Conservation (phyloP, 2,888 invertebrate genomes). For the Halictus ligatus region DNA sequence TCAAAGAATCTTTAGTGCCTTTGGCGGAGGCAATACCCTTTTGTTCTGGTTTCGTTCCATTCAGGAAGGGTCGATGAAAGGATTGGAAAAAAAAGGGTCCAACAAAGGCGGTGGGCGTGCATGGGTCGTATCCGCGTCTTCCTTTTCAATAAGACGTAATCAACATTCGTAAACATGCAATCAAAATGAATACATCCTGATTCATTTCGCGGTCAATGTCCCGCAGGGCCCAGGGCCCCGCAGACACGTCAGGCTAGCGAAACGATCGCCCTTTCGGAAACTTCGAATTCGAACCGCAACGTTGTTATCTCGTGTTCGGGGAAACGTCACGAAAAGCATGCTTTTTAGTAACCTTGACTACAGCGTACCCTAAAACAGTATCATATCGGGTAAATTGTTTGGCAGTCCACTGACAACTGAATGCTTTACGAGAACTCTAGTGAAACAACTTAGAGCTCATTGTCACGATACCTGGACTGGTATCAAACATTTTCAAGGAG, state of each 20-base stretch:
- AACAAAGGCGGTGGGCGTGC: constrained; percentile 71
- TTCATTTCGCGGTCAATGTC: constrained; percentile 61
- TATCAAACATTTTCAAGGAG: no score
- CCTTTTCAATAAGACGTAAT: constrained; percentile 65
- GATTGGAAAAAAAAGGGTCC: constrained; percentile 67
- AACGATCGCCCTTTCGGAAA: not conserved
- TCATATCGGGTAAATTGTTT: no score
- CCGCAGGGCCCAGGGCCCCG: constrained; percentile 3
- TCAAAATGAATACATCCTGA: constrained; percentile 62
- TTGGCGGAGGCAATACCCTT: constrained; percentile 63
- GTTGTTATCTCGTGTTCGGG: not conserved
- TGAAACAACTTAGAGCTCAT: no score
- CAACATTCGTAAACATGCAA: constrained; percentile 71
- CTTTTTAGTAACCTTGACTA: not conserved
- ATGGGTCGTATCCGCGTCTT: constrained; percentile 67
- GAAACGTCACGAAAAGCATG: no score
- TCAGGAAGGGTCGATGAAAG: constrained; percentile 71
- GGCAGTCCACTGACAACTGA: no score
- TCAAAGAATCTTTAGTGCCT: constrained; percentile 70
- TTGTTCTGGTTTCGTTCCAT: constrained; percentile 69
- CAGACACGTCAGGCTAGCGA: not conserved
- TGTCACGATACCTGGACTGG: no score
- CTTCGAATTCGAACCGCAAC: not conserved
- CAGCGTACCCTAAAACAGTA: not conserved
- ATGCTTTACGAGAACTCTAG: no score